Evolutionary conservation across 1,140 invertebrate genomes (phyloP), one percentile per base, ranked within the genome.

Genomic region (Drosophila quadrilineata): DNA sequence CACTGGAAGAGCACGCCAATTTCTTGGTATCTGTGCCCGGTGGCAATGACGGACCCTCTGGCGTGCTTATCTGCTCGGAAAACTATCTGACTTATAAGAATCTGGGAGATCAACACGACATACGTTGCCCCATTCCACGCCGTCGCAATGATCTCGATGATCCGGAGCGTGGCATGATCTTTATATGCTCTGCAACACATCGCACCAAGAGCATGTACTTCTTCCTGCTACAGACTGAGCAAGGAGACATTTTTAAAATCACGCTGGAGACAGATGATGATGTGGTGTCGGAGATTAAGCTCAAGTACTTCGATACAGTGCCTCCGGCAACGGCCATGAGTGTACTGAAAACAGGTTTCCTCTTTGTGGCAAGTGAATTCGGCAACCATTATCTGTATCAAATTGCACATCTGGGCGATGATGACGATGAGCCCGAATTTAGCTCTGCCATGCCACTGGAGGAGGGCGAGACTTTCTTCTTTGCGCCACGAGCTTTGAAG

Each of bases 61-160:
- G 99, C 41, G 98, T 99, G 10, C 91, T 99, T 0, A 98, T 99
- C 90, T 99, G 99, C 89, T 99, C 98, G 0, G 99, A 99, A 90
- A 99, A 99, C 90, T 99, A 99, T 90, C 92, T 99, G 0, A 99
- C 99, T 0, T 99, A 99, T 88, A 99, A 99, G 91, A 99, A 99
- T 92, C 92, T 99, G 59, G 99, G 99, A 10, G 99, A 99, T 91
- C 98, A 99, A 87, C 98, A 98, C 79, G 99, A 99, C 88, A 99
- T 99, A 76, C 94, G 98, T 89, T 99, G 98, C 91, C 98, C 98
- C 0, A 99, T 99, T 88, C 99, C 99, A 6, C 92, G 98, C 66
- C 92, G 99, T 74, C 93, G 98, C 66, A 99, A 99, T 92, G 98
- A 99, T 91, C 91, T 99, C n/a, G 99, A 99, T 92, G 98, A 99